Conservation (phyloP, 2,888 invertebrate genomes). For the Trissolcus japonicus region DNA sequence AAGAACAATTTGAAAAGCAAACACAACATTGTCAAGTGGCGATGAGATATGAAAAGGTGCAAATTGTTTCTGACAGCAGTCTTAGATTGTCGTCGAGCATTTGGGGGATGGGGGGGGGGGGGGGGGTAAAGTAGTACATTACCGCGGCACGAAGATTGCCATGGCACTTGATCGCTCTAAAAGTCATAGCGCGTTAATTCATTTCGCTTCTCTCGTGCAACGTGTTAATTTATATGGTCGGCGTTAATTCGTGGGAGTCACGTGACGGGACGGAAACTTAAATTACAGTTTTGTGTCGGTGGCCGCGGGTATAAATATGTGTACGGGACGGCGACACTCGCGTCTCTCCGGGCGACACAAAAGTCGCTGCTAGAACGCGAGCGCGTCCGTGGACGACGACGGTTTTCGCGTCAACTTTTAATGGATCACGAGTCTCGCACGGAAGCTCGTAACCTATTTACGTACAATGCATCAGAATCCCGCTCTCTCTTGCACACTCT, state of each 20-base stretch:
- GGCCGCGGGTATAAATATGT: slow-evolving; percentile 57
- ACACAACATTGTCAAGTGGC: no score
- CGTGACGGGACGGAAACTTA: slow-evolving; percentile 69
- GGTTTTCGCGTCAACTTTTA: slow-evolving; percentile 59
- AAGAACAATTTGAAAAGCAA: no score
- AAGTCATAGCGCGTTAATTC: slow-evolving; percentile 56
- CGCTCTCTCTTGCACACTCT: not conserved
- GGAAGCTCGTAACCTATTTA: slow-evolving; percentile 60
- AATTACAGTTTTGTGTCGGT: slow-evolving; percentile 70
- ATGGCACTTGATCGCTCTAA: slow-evolving; percentile 50
- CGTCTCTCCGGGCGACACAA: not conserved
- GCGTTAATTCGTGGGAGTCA: slow-evolving; percentile 68
- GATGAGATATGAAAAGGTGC: no score
- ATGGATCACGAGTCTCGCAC: slow-evolving; percentile 61
- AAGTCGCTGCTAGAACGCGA: not conserved
- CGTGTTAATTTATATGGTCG: slow-evolving; percentile 62
- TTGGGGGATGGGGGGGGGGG: not conserved
- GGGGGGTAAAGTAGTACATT: slow-evolving; percentile 8
- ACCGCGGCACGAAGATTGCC: slow-evolving; percentile 32
- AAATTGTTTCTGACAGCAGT: no score
- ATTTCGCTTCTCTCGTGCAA: slow-evolving; percentile 51
- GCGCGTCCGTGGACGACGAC: slow-evolving; percentile 53
- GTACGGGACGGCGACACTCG: slow-evolving; percentile 2
- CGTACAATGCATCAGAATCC: slow-evolving; percentile 41
- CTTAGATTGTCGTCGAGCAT: no score